Conservation (phyloP, 2,113 vertebrate genomes). For the Pogona vitticeps region DNA sequence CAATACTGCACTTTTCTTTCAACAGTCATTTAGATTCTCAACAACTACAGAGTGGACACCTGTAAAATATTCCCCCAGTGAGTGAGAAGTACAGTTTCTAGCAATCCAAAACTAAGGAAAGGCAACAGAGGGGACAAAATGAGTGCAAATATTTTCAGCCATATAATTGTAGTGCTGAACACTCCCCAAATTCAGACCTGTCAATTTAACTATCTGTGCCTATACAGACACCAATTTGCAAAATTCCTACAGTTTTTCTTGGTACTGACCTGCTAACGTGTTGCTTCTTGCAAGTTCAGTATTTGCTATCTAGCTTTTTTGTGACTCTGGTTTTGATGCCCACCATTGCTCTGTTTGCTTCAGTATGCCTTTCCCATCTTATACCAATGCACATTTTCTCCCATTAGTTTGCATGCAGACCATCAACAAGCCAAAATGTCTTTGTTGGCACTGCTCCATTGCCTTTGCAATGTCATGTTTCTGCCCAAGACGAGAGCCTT, state of each 20-base stretch:
- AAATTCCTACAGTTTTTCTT: background rate
- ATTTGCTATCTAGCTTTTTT: background rate
- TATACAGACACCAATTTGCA: background rate
- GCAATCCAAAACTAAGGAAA: background rate
- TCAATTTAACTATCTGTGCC: background rate
- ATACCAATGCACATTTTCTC: background rate
- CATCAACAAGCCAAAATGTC: background rate
- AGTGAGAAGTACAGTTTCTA: background rate
- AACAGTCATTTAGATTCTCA: background rate
- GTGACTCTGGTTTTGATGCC: background rate
- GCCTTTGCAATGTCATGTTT: slow-evolving; percentile 1
- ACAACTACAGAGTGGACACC: no score
- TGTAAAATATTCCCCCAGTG: no score
- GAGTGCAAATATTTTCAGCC: background rate
- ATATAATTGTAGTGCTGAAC: background rate
- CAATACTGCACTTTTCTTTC: background rate
- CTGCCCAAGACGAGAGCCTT: background rate
- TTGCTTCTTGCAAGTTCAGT: background rate
- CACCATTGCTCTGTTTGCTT: background rate
- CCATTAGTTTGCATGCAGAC: background rate
- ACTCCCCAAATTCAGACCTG: background rate
- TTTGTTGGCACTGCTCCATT: slow-evolving; percentile 10
- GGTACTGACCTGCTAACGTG: background rate
- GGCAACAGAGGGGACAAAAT: no score
- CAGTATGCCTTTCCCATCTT: background rate